A percentile compares a stretch with the other conserved stretches of the same genome.
These are phyloP conservation scores for Silurus asotus DNA, from an alignment of 2,113 vertebrate genomes.

Conservation along the genomic window DNA sequence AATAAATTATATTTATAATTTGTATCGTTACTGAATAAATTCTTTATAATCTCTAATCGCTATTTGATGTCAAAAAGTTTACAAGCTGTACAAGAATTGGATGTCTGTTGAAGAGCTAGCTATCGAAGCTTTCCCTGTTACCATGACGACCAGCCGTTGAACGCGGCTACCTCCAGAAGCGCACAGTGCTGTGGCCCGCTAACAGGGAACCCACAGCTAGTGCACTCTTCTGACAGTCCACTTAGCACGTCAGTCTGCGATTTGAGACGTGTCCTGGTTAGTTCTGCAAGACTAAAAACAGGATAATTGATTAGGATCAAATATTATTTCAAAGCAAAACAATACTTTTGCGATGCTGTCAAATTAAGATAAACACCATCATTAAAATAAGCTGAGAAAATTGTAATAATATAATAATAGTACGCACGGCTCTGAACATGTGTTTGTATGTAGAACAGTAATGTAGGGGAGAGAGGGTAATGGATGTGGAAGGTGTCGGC, in stretches of 20 bases:
- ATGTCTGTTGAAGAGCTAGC: not conserved
- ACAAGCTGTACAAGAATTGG: not conserved
- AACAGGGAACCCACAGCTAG: not conserved
- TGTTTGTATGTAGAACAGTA: not conserved
- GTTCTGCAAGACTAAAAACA: not conserved
- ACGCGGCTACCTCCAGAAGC: not conserved
- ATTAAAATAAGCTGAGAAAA: not conserved
- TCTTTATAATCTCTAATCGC: not conserved
- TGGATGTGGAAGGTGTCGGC: not conserved
- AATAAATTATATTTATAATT: not conserved
- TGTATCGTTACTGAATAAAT: too few relatives aligned
- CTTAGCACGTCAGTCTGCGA: not conserved
- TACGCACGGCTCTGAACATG: not conserved
- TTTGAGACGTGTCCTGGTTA: not conserved
- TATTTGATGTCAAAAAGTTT: not conserved
- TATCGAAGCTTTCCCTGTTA: constrained; percentile 2
- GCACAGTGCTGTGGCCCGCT: not conserved
- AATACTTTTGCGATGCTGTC: not conserved
- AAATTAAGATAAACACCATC: not conserved
- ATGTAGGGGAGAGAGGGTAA: too few relatives aligned
- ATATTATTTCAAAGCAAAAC: too few relatives aligned
- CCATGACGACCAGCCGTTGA: constrained; percentile 20
- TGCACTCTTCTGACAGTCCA: not conserved
- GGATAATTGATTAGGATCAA: not conserved
- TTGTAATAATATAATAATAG: not conserved